Conservation (phyloP, 2,888 invertebrate genomes). For the Orthonevra nobilis region DNA sequence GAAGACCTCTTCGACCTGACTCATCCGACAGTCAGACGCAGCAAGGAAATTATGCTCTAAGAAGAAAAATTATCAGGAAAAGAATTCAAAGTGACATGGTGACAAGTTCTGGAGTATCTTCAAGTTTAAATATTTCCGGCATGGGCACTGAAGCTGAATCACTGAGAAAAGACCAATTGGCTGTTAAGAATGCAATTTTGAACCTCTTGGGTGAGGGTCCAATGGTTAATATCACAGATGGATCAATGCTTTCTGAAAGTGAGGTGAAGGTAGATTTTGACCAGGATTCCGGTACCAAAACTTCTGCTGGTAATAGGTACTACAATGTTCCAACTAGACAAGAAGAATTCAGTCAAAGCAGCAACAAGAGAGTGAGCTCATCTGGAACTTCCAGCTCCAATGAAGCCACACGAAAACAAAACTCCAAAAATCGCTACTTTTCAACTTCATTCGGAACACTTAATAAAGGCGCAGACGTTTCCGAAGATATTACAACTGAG, state of each 20-base stretch:
- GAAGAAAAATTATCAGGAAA: constrained; percentile 32
- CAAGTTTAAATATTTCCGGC: neutral
- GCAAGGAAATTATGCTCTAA: constrained; percentile 13
- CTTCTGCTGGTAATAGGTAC: neutral
- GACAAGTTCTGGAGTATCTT: neutral
- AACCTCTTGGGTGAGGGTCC: constrained; percentile 5
- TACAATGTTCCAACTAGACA: no score
- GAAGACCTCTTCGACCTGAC: neutral
- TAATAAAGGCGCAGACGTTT: neutral
- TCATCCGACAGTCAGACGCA: neutral
- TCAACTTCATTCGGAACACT: neutral
- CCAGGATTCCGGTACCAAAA: neutral
- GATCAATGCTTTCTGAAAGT: constrained; percentile 20
- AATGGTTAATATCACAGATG: constrained; percentile 1
- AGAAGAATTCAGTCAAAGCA: no score
- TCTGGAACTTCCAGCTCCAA: neutral
- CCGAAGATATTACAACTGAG: neutral
- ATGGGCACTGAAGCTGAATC: neutral
- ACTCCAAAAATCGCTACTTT: constrained; percentile 4
- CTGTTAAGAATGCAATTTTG: constrained; percentile 17
- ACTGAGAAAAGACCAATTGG: constrained; percentile 21
- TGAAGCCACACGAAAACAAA: neutral
- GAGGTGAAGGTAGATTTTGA: constrained; percentile 30
- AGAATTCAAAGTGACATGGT: constrained; percentile 4
- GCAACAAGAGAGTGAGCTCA: no score